Evolutionary conservation across 2,888 invertebrate species (phyloP).

Genomic region (Aspidiotus rigidus): DNA sequence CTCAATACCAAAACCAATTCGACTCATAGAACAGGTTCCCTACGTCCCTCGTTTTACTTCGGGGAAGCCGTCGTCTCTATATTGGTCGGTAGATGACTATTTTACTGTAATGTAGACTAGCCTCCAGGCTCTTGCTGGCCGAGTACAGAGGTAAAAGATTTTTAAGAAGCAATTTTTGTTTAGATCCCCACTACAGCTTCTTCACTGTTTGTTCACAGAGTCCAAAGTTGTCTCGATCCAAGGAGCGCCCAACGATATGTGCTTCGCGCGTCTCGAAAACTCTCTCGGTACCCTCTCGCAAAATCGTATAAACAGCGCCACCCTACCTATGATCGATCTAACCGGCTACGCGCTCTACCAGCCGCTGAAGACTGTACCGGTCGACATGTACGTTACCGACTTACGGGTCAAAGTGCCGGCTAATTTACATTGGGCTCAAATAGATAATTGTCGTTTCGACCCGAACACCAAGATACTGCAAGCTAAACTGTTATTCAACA

Average conservation of each 20-base stretch:
- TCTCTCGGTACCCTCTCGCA: slow-evolving; percentile 34
- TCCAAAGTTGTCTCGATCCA: slow-evolving; percentile 19
- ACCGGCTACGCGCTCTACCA: slow-evolving; percentile 56
- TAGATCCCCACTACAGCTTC: no score
- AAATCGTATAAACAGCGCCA: slow-evolving; percentile 19
- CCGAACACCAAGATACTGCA: slow-evolving; percentile 64
- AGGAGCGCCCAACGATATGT: slow-evolving; percentile 23
- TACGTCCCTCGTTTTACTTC: no score
- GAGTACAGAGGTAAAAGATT: no score
- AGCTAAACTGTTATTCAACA: slow-evolving; percentile 67
- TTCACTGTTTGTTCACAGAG: slow-evolving; percentile 3
- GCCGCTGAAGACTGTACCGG: slow-evolving; percentile 53
- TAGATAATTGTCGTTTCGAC: slow-evolving; percentile 67
- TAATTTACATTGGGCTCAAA: slow-evolving; percentile 43
- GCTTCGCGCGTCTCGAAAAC: slow-evolving; percentile 33
- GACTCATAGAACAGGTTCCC: no score
- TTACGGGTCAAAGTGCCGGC: slow-evolving; percentile 60
- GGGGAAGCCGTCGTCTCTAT: no score
- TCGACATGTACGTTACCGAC: slow-evolving; percentile 60
- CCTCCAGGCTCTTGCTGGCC: no score
- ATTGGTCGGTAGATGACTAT: no score
- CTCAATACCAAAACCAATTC: no score
- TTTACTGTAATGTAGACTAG: no score
- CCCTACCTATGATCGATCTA: slow-evolving; percentile 35
- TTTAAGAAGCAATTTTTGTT: no score